These are phyloP conservation scores for Ictidomys tridecemlineatus DNA, from an alignment of 2,113 vertebrate genomes.

Conservation along the genomic window DNA sequence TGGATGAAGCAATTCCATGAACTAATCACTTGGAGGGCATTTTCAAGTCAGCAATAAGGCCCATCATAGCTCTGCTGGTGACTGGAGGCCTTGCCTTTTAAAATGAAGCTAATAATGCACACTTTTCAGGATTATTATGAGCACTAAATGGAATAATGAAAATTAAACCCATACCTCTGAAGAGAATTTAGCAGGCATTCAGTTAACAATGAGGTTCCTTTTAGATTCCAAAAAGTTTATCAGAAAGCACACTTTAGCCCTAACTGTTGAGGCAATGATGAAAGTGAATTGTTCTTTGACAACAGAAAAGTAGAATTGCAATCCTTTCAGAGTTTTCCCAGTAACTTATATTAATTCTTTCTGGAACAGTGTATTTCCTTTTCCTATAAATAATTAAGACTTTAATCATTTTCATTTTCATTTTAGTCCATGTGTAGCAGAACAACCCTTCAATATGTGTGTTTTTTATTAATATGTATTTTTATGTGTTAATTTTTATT, in stretches of 20 bases:
- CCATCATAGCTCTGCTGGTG: neutral
- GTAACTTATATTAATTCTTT: conserved; percentile 26
- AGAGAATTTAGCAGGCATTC: neutral
- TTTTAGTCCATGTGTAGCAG: neutral
- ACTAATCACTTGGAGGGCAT: neutral
- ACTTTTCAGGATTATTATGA: neutral
- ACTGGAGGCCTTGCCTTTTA: neutral
- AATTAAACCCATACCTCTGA: neutral
- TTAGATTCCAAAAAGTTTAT: neutral
- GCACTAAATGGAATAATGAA: neutral
- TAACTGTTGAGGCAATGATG: neutral
- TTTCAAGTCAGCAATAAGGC: neutral
- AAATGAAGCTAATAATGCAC: neutral
- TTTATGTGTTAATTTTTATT: neutral
- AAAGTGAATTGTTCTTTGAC: neutral
- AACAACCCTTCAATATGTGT: neutral
- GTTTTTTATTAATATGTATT: neutral
- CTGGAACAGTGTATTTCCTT: neutral
- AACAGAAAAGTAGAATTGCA: neutral
- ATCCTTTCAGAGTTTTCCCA: neutral
- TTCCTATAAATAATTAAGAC: neutral
- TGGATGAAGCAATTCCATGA: conserved; percentile 5
- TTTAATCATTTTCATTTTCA: conserved; percentile 45
- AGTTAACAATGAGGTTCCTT: neutral
- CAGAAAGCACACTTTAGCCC: conserved; percentile 11